Base-by-base conservation (phyloP, 1,140 invertebrate genomes). In the Megathymus violae region DNA sequence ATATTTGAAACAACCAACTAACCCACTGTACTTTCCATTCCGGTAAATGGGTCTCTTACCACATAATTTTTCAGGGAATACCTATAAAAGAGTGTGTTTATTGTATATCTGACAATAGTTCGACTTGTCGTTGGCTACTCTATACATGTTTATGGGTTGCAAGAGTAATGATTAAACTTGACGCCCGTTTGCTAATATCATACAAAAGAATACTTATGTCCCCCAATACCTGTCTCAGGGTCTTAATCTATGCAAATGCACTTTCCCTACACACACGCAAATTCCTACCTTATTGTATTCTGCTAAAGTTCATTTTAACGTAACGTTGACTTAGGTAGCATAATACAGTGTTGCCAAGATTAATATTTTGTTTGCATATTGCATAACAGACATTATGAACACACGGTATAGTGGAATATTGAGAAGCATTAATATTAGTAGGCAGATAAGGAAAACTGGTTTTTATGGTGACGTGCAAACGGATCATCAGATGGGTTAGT, bases 231-330 rank as follows among this genome's bases (percentile, higher is more conserved):
- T 31, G 27, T 4, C 9, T 7, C n/a, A n/a, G 4, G 9, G 9
- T 4, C 4, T 31, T 31, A 7, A 31, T 31, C 1, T 22, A 31
- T 31, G 27, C 27, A 31, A 31, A 31, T 31, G 27, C 27, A 31
- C 4, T 4, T 9, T 31, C 7, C 27, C 7, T 7, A 7, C 4
- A 7, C 27, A 7, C 27, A 31, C 1, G 1, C 27, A 31, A 9
- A 3, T 31, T 31, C 1, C 1, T 7, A 31, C 27, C 27, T 31
- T 31, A 9, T 5, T 31, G 27, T 7, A 4, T 7, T 7, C 4
- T 31, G 27, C 9, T 62, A 34, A 36, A 25, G 36, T 46, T 36
- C 13, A 36, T 31, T 31, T 31, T 9, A 9, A 22, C n/a, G n/a
- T 22, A 22, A 22, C 5, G 5, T 5, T 22, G 19, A 3, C 5